Evolutionary conservation across 2,797 vertebrate genomes (phyloP), one percentile per base, ranked within the genome.

Genomic region (Allobates femoralis): DNA sequence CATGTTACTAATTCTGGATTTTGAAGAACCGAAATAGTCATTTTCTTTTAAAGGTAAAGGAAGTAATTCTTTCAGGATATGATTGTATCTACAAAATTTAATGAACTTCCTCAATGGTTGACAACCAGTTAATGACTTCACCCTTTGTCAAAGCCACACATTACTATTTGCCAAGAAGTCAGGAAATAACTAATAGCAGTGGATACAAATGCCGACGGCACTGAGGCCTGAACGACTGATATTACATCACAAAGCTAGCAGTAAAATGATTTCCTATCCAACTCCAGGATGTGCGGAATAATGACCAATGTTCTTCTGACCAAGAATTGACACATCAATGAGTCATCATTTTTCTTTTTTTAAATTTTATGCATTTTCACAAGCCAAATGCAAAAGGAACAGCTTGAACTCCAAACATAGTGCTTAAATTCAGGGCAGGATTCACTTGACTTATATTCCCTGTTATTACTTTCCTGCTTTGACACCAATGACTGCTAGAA

Each of bases 161-260:
- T 46, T 28, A 51, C 10, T 51, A 66, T 66, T 12, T 76, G 56
- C 10, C 5, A 16, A 71, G 74, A 69, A 79, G 75, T 8, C 84
- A 83, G 85, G 85, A 87, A 87, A 83, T 87, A 79, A 82, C 79
- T 46, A 77, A 58, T 74, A 18, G 7, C 19, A 26, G 0, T 75
- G 32, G n/a, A 21, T 62, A 56, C 11, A 32, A 81, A n/a, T 26
- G 66, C 30, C 28, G 53, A 34, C 19, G 3, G 71, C 51, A 79
- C 18, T 53, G 14, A 64, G 12, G 18, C 34, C 37, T 37, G 34
- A 21, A 75, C 21, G 28, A 53, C 50, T 66, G 74, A 11, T 8
- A 69, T 85, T 41, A 71, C 75, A 79, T 78, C 6, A 85, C 14
- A 78, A 28, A 53, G 15, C 16, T 55, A 30, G 46, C 66, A 50